These are phyloP conservation scores for Standfussiana lucernea DNA, from an alignment of 2,888 invertebrate genomes.

Conservation along the genomic window DNA sequence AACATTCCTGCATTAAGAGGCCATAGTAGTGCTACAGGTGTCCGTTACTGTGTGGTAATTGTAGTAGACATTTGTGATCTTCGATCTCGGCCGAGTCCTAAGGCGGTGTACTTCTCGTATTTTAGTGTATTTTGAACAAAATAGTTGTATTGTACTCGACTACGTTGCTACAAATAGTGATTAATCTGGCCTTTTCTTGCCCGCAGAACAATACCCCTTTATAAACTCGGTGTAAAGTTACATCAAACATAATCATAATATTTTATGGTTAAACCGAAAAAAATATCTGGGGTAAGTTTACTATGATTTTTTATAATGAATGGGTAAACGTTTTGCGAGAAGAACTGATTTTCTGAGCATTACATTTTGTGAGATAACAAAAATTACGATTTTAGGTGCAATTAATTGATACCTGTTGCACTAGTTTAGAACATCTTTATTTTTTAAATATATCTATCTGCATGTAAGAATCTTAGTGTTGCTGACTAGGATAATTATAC, in stretches of 20 bases:
- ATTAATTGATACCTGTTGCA: not conserved
- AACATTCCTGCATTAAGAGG: too few species aligned
- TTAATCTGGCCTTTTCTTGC: not conserved
- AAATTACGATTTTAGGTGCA: not conserved
- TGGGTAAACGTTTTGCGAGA: not conserved
- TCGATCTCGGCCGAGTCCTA: not conserved
- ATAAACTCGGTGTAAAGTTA: not conserved
- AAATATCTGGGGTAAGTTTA: not conserved
- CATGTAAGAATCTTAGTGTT: constrained; percentile 8
- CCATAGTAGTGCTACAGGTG: too few species aligned
- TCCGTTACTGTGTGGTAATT: not conserved
- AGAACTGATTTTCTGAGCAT: not conserved
- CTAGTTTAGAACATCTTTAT: not conserved
- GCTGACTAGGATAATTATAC: not conserved
- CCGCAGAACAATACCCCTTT: not conserved
- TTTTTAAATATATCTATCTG: constrained; percentile 26
- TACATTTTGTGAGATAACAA: not conserved
- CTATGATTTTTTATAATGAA: not conserved
- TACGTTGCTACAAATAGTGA: constrained; percentile 1
- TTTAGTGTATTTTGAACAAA: constrained; percentile 35
- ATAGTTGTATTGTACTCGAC: constrained; percentile 25
- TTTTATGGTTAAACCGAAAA: not conserved
- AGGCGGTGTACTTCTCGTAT: not conserved
- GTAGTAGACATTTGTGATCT: not conserved
- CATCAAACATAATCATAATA: not conserved